Percentiles rank a stretch among this genome's conserved stretches.
These are phyloP conservation scores for Mastomys natalensis DNA, from an alignment of 2,113 vertebrate genomes.

Conservation along the genomic window DNA sequence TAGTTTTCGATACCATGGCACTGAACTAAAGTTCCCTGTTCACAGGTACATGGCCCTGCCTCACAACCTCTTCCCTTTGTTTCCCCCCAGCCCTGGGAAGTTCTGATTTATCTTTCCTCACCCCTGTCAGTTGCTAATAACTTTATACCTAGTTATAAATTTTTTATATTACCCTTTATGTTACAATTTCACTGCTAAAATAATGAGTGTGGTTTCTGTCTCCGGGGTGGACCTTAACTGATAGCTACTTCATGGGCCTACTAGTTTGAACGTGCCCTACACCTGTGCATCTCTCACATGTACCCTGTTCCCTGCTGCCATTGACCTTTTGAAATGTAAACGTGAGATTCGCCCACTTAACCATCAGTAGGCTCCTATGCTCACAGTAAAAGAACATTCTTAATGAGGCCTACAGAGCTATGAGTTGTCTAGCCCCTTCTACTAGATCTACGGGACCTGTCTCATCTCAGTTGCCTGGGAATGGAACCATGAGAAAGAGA, in stretches of 20 bases:
- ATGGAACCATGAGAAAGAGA: neutral
- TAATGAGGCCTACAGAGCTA: neutral
- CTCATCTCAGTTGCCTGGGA: neutral
- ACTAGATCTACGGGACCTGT: neutral
- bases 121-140: conserved; percentile 19
- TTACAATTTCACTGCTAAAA: conserved; percentile 31
- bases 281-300: neutral
- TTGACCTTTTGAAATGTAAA: conserved; percentile 48
- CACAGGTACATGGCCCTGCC: neutral
- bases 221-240: neutral
- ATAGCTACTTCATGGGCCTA: neutral
- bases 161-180: conserved; percentile 21
- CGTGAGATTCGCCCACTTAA: neutral
- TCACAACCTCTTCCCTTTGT: neutral
- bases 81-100: neutral
- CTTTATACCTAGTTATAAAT: conserved; percentile 21
- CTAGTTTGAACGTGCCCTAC: neutral
- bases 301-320: conserved; percentile 16
- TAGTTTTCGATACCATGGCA: neutral
- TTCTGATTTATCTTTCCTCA: neutral
- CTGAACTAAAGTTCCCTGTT: neutral
- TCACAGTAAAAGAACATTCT: conserved; percentile 5
- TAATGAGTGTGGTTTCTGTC: neutral
- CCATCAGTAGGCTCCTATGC: neutral
- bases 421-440: neutral